Base-by-base conservation (phyloP, 2,888 invertebrate genomes). In the Ceriagrion tenellum region DNA sequence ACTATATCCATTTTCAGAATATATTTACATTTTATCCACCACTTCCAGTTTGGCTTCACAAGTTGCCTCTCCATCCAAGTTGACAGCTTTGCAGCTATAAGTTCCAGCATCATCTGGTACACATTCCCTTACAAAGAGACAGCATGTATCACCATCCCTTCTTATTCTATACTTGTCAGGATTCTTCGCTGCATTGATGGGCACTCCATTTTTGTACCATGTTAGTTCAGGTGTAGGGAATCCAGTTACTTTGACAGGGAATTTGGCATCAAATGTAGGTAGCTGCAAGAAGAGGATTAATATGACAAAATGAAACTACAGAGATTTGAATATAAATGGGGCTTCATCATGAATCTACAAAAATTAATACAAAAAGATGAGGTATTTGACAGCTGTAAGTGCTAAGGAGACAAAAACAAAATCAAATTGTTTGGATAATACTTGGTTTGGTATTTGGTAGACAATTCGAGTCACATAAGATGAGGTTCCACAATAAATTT, bases 141-240 rank as follows among this genome's bases (percentile, higher is more conserved):
- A 98, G 96, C 98, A 98, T 26, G 98, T 97, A 96, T 99, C 99
- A 0, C 99, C 99, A 96, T 99, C 99, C 0, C 98, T 97, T 96
- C 98, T 98, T 90, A 99, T 97, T 96, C 97, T 97, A 96, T 98
- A 99, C 96, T 98, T 99, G 95, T 98, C 98, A 3, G 97, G 97
- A 95, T 98, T 98, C 0, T 97, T 97, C 13, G 96, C 96, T 26
- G 97, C 97, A 90, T 97, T 96, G 35, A 99, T 97, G 0, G 98
- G 98, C 95, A 98, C 97, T 16, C 98, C 99, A 97, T 99, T 98
- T 97, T 98, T 98, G 97, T 98, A 98, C 99, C 99, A 99, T 0
- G 98, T 97, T 40, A 99, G 97, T 20, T 99, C 98, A 0, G 99
- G 99, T 90, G 98, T 97, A 0, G 99, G 99, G 8, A 99, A 97